A percentile compares a stretch with the other conserved stretches of the same genome.
These are phyloP conservation scores for Aradophagus sp. DNA, from an alignment of 1,140 invertebrate genomes.

Conservation along the genomic window DNA sequence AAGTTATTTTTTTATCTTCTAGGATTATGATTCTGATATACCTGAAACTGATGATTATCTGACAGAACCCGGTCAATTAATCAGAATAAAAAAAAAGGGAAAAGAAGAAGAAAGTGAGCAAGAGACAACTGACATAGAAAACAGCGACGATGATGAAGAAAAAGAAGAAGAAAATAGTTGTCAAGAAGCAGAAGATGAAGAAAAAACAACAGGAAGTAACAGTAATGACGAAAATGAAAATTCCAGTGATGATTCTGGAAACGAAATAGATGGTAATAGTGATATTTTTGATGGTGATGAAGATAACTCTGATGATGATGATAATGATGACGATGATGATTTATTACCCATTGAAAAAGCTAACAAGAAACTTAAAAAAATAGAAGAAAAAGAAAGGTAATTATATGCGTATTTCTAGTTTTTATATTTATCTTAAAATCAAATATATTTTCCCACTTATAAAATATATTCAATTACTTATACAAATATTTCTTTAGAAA, in stretches of 20 bases:
- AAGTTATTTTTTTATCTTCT: not conserved
- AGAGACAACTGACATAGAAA: slow-evolving; percentile 58
- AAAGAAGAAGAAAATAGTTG: slow-evolving; percentile 61
- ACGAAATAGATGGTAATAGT: slow-evolving; percentile 71
- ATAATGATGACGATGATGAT: slow-evolving; percentile 76
- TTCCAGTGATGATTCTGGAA: slow-evolving; percentile 66
- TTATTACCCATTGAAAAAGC: slow-evolving; percentile 90
- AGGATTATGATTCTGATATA: slow-evolving; percentile 19
- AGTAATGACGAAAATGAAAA: slow-evolving; percentile 61
- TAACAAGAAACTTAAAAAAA: slow-evolving; percentile 84
- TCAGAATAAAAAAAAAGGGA: not conserved
- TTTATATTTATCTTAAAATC: slow-evolving; percentile 5
- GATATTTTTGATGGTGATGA: slow-evolving; percentile 60
- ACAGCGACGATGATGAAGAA: slow-evolving; percentile 62
- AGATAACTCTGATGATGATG: slow-evolving; percentile 67
- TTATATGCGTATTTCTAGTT: slow-evolving; percentile 25
- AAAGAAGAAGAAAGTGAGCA: slow-evolving; percentile 70
- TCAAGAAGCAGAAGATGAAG: slow-evolving; percentile 69
- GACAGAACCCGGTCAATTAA: not conserved
- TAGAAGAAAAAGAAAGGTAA: slow-evolving; percentile 66
- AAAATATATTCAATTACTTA: slow-evolving; percentile 4
- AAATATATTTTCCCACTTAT: not conserved
- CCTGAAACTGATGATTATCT: slow-evolving; percentile 31
- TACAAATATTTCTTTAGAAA: slow-evolving; percentile 78
- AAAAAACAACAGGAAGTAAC: too few relatives aligned